Percentiles rank a stretch among this genome's conserved stretches.
phyloP scores from a whole-genome alignment of 2,113 vertebrate species.

The Muscicapa adusta region DNA sequence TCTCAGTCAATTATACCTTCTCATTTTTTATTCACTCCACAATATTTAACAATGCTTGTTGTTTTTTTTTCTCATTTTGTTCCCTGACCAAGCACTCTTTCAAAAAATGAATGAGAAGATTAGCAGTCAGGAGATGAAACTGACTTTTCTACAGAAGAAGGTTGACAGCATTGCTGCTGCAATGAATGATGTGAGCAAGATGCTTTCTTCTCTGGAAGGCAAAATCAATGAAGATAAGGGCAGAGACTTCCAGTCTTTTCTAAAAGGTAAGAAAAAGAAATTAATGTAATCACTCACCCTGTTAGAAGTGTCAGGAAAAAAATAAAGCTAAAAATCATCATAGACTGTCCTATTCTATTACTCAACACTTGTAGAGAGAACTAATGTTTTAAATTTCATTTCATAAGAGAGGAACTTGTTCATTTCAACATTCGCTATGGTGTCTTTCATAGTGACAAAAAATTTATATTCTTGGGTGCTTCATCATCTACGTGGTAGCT shows the following conservation, averaged over 20 bases:
- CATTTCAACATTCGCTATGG: background rate
- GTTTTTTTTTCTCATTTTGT: background rate
- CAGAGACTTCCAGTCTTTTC: constrained; percentile 64
- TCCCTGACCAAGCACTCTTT: constrained; percentile 45
- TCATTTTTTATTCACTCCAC: background rate
- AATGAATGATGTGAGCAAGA: constrained; percentile 55
- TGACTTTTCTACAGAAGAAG: constrained; percentile 72
- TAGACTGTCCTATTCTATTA: background rate
- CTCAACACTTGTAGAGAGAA: background rate
- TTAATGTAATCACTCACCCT: constrained; percentile 55
- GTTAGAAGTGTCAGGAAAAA: background rate
- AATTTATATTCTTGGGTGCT: background rate
- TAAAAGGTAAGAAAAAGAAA: constrained; percentile 76
- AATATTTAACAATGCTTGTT: background rate
- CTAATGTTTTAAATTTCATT: background rate
- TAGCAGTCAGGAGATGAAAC: constrained; percentile 69
- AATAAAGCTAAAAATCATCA: background rate
- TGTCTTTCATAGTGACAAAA: background rate
- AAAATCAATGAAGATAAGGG: constrained; percentile 76
- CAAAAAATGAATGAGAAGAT: constrained; percentile 72
- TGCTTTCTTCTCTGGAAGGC: constrained; percentile 70
- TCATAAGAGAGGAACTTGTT: background rate
- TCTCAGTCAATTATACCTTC: background rate
- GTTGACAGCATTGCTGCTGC: constrained; percentile 68
- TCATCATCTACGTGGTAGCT: background rate